Base-by-base conservation (phyloP, 2,888 invertebrate species). In the Acanthosepion pharaonis region DNA sequence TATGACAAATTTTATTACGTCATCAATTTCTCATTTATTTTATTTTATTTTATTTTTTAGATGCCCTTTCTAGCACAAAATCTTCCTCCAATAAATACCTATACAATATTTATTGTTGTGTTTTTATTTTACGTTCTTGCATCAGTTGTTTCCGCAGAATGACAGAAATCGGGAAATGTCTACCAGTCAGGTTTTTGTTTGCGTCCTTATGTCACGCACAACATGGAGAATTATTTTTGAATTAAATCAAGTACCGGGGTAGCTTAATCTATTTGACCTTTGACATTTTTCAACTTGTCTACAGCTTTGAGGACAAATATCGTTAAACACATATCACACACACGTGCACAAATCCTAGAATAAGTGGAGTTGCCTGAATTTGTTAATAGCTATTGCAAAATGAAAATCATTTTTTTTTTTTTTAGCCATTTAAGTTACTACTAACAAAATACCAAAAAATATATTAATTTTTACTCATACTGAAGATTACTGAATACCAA, bases 221-320 rank as follows among this genome's bases (percentile, higher is more conserved):
- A 78, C 78, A 78, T 78, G n/a, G 78, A 78, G n/a, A 78, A 78
- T 78, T 78, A 78, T 78, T 78, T 78, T 78, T 78, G 78, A 78
- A 78, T 78, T 78, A 78, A 78, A 78, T 78, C 78, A 33, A n/a
- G 78, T 78, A 33, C 78, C 33, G 33, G n/a, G 6, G 78, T 78
- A 78, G n/a, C n/a, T 78, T 78, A 33, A 78, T 78, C n/a, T n/a
- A 3, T 78, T n/a, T 78, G 78, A 78, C 78, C 78, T 18, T 33
- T 78, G 78, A 78, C 78, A 20, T 78, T 78, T 78, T 78, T 78
- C 59, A 5, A 23, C 59, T 59, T 59, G n/a, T 78, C 33, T n/a
- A n/a, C 78, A 78, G n/a, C 78, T 78, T 33, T 78, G 78, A n/a
- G n/a, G 78, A 78, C 78, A 78, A 33, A n/a, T 78, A 78, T 78